A percentile compares a stretch with the other conserved stretches of the same genome.
phyloP scores from a whole-genome alignment of 2,113 vertebrate species.

The Brienomyrus longianalis region DNA sequence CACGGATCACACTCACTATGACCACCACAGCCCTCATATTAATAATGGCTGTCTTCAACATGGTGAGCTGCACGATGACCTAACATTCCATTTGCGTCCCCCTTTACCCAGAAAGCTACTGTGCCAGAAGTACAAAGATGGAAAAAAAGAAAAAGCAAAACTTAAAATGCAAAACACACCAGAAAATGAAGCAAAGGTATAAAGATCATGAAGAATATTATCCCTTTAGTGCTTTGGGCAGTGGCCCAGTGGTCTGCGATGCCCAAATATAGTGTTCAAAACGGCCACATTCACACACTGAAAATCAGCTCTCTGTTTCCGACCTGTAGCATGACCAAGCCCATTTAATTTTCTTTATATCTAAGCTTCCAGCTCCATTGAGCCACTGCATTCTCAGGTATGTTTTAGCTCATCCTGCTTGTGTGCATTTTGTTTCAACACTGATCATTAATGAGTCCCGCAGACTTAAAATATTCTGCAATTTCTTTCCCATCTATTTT shows the following conservation, averaged over 20 bases:
- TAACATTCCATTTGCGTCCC: not conserved
- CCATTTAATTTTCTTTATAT: not conserved
- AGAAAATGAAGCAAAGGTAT: not conserved
- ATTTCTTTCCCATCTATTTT: not conserved
- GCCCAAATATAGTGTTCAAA: not conserved
- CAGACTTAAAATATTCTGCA: not conserved
- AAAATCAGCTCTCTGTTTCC: not conserved
- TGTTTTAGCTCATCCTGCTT: not conserved
- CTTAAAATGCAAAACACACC: not conserved
- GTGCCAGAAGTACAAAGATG: not conserved
- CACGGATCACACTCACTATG: conserved; percentile 82
- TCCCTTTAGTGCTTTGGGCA: not conserved
- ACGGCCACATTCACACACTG: not conserved
- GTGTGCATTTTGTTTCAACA: not conserved
- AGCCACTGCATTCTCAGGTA: not conserved
- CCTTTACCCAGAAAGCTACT: not conserved
- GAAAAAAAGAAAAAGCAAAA: not conserved
- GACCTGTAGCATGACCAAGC: not conserved
- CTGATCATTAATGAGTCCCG: not conserved
- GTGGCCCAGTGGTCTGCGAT: not conserved
- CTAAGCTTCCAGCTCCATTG: not conserved
- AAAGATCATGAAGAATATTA: not conserved
- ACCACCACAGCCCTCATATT: conserved; percentile 83
- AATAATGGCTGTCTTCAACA: conserved; percentile 93
- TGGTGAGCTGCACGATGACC: conserved; percentile 63